Conservation (phyloP, 2,888 invertebrate species). For the Colletes collaris region DNA sequence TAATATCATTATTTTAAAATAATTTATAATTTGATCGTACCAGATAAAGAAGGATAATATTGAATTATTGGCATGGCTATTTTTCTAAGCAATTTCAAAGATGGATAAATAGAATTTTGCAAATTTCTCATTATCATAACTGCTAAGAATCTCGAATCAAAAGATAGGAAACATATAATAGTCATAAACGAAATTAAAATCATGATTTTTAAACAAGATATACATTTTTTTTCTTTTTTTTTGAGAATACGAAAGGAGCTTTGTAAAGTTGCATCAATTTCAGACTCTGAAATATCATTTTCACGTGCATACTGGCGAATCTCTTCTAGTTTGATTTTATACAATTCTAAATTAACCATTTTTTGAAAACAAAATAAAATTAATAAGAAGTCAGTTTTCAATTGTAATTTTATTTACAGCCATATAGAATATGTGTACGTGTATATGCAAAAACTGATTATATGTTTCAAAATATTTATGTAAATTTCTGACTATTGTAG, state of each 20-base stretch:
- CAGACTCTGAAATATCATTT: conserved; percentile 86
- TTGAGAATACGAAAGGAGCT: conserved; percentile 84
- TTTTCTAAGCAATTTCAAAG: conserved; percentile 89
- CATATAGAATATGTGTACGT: background rate
- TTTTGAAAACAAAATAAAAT: background rate
- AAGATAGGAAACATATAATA: conserved; percentile 81
- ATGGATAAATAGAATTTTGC: conserved; percentile 92
- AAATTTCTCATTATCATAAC: conserved; percentile 88
- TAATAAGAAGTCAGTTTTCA: background rate
- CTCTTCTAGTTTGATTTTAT: conserved; percentile 83
- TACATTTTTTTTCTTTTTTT: conserved; percentile 68
- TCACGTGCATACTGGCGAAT: conserved; percentile 85
- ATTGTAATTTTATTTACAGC: conserved; percentile 11
- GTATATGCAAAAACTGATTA: background rate
- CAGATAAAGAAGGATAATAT: conserved; percentile 89
- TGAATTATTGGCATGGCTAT: conserved; percentile 91
- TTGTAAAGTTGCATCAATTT: conserved; percentile 86
- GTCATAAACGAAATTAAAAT: conserved; percentile 78
- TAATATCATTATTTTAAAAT: background rate
- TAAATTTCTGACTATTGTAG: too few relatives aligned
- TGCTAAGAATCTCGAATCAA: conserved; percentile 87
- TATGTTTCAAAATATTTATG: background rate
- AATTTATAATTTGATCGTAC: conserved; percentile 82
- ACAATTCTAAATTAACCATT: conserved; percentile 62
- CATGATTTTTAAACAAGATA: conserved; percentile 65